Base-by-base conservation (phyloP, 1,140 invertebrate genomes). In the Pinna nobilis region DNA sequence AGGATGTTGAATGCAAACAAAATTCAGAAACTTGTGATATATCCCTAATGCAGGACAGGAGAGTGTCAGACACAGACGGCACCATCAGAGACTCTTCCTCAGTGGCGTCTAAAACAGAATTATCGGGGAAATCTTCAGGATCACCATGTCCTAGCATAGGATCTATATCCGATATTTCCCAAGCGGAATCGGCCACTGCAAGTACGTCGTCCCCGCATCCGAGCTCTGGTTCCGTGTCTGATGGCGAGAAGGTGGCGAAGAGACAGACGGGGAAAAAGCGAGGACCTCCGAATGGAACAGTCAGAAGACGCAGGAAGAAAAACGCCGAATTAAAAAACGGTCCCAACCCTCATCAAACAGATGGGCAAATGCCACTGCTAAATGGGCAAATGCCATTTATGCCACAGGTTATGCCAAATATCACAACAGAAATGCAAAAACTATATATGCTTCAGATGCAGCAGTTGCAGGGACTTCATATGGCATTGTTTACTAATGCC, bases 401-500 rank as follows among this genome's bases (percentile, higher is more conserved):
- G 20, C 59, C 37, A 18, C n/a, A 9, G 0, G 18, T 41, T 13
- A 63, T 63, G 35, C 35, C 35, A 11, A 63, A 4, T 23, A 44
- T 41, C 28, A 30, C 35, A 6, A 23, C 35, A 0, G 59, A 63
- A 1, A 25, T 63, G 59, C 59, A 63, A 20, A 32, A 63, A 11
- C 33, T 63, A 25, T 63, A 63, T 20, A n/a, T 63, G 0, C 6
- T 63, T n/a, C 59, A 63, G 37, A 39, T 63, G 59, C 59, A 63
- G 9, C 59, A 63, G 11, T 37, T 63, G 3, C 59, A 63, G 44
- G 39, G 37, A 9, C n/a, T 63, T 18, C 59, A 63, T 13, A 44
- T 63, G 59, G 59, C 37, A 0, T 11, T 63, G 20, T 63, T 63
- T 63, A 37, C 59, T 23, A 63, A 63, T 44, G 59, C 59, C 37